A percentile compares a stretch with the other conserved stretches of the same genome.
These are phyloP conservation scores for Neodiprion lecontei DNA, from an alignment of 1,140 invertebrate genomes.

Conservation along the genomic window DNA sequence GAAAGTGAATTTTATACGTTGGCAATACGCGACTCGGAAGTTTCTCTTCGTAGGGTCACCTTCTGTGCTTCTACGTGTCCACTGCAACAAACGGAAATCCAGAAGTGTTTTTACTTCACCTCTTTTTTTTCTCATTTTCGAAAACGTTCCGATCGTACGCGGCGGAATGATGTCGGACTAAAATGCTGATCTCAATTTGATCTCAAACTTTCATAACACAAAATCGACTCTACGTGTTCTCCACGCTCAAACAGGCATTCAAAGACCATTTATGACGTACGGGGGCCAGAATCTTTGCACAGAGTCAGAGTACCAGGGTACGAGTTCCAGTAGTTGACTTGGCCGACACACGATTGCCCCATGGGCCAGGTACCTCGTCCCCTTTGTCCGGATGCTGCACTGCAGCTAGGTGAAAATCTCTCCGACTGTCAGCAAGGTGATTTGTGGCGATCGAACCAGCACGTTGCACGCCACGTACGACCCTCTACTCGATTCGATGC, in stretches of 20 bases:
- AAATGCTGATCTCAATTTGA: too few species aligned
- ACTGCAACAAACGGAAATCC: too few species aligned
- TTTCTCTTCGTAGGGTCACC: background rate
- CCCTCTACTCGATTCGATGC: background rate
- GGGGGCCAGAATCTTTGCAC: background rate
- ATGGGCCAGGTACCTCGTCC: background rate
- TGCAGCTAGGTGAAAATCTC: background rate
- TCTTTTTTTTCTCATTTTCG: constrained; percentile 12
- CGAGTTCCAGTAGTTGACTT: background rate
- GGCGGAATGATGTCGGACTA: too few species aligned
- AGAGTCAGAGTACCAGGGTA: background rate
- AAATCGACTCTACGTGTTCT: too few species aligned
- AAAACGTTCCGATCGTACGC: too few species aligned
- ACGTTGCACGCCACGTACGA: background rate
- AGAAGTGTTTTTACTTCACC: too few species aligned
- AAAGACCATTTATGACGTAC: background rate
- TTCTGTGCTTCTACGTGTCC: too few species aligned
- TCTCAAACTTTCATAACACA: too few species aligned
- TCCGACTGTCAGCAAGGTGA: background rate
- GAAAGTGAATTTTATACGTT: constrained; percentile 5
- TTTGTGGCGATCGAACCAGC: background rate
- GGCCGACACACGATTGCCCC: background rate
- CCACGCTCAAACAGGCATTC: too few species aligned
- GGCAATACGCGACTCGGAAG: background rate
- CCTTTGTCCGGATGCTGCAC: background rate